Percentiles rank a stretch among this genome's conserved stretches.
phyloP scores from a whole-genome alignment of 2,797 vertebrate species.

The Poecilia picta region DNA sequence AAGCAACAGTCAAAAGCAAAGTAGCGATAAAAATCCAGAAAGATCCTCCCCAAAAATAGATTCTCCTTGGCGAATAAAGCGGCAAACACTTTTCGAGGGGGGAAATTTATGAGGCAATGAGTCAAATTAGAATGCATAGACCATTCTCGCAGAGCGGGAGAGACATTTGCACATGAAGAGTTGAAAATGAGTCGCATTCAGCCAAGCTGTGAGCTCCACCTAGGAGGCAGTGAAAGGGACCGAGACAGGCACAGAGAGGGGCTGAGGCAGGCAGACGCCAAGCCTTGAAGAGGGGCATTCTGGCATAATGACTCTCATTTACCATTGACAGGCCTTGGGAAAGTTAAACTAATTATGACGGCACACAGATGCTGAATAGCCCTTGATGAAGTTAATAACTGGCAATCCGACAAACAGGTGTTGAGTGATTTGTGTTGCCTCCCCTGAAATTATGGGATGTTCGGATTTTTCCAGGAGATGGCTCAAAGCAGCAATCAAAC shows the following conservation, averaged over 20 bases:
- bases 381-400: conserved; percentile 86
- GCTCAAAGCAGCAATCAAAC: conserved; percentile 55
- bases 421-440: conserved; percentile 77
- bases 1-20: conserved; percentile 41
- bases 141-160: conserved; percentile 64
- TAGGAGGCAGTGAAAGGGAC: conserved; percentile 78
- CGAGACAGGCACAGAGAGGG: conserved; percentile 68
- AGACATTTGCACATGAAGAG: conserved; percentile 81
- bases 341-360: conserved; percentile 85
- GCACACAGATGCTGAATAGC: conserved; percentile 83
- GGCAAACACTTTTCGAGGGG: conserved; percentile 43
- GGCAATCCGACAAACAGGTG: conserved; percentile 85
- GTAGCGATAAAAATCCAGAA: conserved; percentile 46
- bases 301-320: conserved; percentile 83
- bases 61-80: conserved; percentile 59
- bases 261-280: conserved; percentile 72
- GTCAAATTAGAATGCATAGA: conserved; percentile 77
- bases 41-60: conserved; percentile 45
- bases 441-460: conserved; percentile 75
- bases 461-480: conserved; percentile 47
- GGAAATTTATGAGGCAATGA: conserved; percentile 66
- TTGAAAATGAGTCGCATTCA: conserved; percentile 79
- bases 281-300: conserved; percentile 81
- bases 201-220: conserved; percentile 79
- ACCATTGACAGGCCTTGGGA: conserved; percentile 82